These are phyloP conservation scores for Hylomyscus alleni DNA, from an alignment of 2,797 vertebrate genomes.

Conservation along the genomic window DNA sequence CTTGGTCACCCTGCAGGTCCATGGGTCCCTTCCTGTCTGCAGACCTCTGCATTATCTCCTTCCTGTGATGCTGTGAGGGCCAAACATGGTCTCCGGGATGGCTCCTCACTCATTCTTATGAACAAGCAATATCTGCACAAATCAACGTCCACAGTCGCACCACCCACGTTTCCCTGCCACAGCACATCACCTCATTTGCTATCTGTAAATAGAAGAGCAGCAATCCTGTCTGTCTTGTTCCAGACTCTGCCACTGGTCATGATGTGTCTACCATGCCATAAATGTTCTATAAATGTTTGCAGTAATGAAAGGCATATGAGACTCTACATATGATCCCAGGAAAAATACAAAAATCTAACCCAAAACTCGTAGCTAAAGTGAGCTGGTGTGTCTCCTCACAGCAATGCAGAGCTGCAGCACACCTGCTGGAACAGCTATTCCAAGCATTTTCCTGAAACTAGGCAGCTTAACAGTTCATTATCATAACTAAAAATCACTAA, in stretches of 20 bases:
- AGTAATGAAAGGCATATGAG: neutral
- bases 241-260: neutral
- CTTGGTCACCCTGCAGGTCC: neutral
- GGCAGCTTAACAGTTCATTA: constrained; percentile 46
- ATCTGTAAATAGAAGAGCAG: neutral
- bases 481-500: constrained; percentile 38
- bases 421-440: constrained; percentile 49
- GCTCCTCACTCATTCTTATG: neutral
- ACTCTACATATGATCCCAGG: neutral
- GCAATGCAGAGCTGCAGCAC: neutral
- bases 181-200: neutral
- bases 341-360: constrained; percentile 52
- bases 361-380: constrained; percentile 52
- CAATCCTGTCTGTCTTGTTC: neutral
- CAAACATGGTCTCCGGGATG: neutral
- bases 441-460: neutral
- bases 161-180: neutral
- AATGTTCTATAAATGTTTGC: neutral
- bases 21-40: neutral
- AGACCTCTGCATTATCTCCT: neutral
- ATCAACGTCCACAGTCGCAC: neutral
- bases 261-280: neutral
- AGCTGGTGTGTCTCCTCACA: neutral
- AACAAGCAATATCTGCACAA: neutral
- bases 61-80: neutral